Evolutionary conservation across 1,140 invertebrate genomes (phyloP), one percentile per base, ranked within the genome.

Genomic region (Ostrea denselamellosa): DNA sequence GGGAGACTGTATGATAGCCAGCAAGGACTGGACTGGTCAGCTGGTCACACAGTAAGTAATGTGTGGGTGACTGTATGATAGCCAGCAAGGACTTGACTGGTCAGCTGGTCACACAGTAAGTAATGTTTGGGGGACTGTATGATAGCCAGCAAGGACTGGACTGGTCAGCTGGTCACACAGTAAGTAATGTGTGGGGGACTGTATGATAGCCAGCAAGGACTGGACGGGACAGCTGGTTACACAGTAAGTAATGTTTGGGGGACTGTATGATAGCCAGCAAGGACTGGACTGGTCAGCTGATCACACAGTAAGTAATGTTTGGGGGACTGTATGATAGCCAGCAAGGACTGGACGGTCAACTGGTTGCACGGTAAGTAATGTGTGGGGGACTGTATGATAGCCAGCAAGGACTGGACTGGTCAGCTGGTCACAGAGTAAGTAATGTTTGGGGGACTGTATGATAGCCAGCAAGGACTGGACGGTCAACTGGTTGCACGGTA

Each of bases 311-410:
- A 44, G 34, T 44, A 8, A 52, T 62, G 34, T 22, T 83, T 10
- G 87, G 87, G n/a, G 58, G 56, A 81, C 25, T 54, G 83, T 81
- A 85, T 90, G 77, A 54, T 90, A n/a, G 9, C 71, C 4, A 58
- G 58, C 12, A 89, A 89, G 65, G 84, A 86, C 62, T 34, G 86
- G 51, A 89, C 17, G 19, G 56, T 12, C 51, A 77, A 0, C 77
- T 90, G 14, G 19, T 90, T 0, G 28, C 84, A 34, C 44, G 28
- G 82, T 87, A 62, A 51, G 28, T 83, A 53, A n/a, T 86, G n/a
- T 14, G n/a, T 81, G 28, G 0, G 51, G 14, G 14, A 82, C 17
- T 44, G 1, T 52, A 71, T 83, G 81, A 52, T 83, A 44, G n/a
- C 17, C n/a, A 28, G 12, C 34, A 8, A 28, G 8, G 22, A n/a